Conservation (phyloP, 1,140 invertebrate genomes). For the Oncopeltus fasciatus region DNA sequence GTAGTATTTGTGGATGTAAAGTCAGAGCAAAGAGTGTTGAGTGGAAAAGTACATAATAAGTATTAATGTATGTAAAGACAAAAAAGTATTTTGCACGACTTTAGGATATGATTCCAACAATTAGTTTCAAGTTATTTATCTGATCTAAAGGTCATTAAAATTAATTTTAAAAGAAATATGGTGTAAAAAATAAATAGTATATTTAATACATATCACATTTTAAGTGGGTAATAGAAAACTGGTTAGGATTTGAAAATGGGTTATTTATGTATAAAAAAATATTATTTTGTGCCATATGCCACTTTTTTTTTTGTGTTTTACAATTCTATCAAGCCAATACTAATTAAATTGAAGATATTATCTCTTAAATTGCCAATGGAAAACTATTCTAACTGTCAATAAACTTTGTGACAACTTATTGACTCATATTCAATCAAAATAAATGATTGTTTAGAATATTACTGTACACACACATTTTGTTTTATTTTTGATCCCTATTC, state of each 20-base stretch:
- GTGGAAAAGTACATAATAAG: not conserved
- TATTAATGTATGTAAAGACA: not conserved
- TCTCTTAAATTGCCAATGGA: no score
- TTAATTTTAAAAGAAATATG: no score
- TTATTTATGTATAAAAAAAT: not conserved
- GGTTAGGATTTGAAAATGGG: not conserved
- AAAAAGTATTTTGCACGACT: not conserved
- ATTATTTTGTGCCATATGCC: not conserved
- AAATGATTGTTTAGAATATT: constrained; percentile 7
- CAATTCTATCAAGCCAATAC: not conserved
- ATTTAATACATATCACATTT: constrained; percentile 7
- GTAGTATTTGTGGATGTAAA: not conserved
- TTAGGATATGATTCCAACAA: no score
- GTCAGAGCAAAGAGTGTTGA: not conserved
- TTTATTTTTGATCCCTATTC: no score
- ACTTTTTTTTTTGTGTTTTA: not conserved
- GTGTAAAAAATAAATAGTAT: not conserved
- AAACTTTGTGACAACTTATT: no score
- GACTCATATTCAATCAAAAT: not conserved
- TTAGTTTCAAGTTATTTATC: no score
- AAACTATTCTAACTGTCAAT: no score
- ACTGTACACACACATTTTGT: no score
- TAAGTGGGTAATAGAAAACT: not conserved
- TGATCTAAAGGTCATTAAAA: no score
- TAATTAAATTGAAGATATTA: no score